Evolutionary conservation across 2,113 vertebrate genomes (phyloP).

Genomic region (Microcebus jonahi): DNA sequence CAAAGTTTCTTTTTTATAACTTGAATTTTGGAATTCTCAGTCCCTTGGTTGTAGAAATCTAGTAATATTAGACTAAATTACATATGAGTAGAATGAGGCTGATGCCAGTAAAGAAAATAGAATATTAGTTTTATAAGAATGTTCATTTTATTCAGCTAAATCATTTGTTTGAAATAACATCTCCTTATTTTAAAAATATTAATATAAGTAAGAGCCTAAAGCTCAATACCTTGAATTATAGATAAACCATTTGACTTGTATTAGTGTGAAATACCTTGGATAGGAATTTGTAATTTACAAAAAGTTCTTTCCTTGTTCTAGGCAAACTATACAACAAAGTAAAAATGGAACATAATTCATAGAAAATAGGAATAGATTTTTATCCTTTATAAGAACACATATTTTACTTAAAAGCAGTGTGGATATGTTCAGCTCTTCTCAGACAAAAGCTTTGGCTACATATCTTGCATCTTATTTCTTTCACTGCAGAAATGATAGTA

Average conservation of each 20-base stretch:
- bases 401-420: background rate
- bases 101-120: background rate
- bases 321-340: background rate
- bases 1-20: slow-evolving; percentile 21
- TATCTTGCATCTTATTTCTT: background rate
- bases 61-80: background rate
- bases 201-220: background rate
- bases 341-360: background rate
- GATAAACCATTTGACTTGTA: background rate
- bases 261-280: background rate
- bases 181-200: background rate
- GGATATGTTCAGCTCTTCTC: background rate
- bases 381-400: background rate
- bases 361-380: slow-evolving; percentile 7
- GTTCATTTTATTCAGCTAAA: slow-evolving; percentile 18
- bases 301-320: background rate
- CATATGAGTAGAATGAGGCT: background rate
- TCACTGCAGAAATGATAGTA: background rate
- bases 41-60: background rate
- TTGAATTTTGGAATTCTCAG: slow-evolving; percentile 9
- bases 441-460: background rate
- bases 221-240: background rate
- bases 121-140: background rate
- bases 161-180: background rate
- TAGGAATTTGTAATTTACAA: background rate